Conservation (phyloP, 1,140 invertebrate species). For the Parapsyche elsis region DNA sequence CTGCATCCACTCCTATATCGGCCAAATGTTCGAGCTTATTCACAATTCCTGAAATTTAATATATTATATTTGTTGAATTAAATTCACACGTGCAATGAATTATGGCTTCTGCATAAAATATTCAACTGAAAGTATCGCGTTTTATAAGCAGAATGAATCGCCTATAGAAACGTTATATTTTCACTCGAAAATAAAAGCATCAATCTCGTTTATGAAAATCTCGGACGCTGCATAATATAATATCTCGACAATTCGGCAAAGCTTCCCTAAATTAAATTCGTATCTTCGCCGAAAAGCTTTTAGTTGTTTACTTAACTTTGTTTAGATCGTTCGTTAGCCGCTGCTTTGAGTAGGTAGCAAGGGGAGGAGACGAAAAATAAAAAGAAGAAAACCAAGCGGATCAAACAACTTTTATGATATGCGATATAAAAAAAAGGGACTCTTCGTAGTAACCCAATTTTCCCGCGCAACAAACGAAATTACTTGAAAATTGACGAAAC, state of each 20-base stretch:
- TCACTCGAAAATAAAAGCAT: too few relatives aligned
- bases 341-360: neutral
- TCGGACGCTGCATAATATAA: conserved; percentile 50
- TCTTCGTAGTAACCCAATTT: neutral
- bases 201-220: conserved; percentile 28
- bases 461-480: conserved; percentile 7
- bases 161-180: too few relatives aligned
- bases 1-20: conserved; percentile 70
- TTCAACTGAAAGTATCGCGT: too few relatives aligned
- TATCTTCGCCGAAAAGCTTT: conserved; percentile 17
- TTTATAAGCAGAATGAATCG: too few relatives aligned
- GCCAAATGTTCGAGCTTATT: conserved; percentile 70
- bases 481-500: neutral
- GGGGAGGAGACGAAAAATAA: neutral
- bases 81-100: too few relatives aligned
- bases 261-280: conserved; percentile 4
- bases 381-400: neutral
- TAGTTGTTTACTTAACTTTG: conserved; percentile 18
- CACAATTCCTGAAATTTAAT: conserved; percentile 63
- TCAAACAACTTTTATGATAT: conserved; percentile 22
- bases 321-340: conserved; percentile 7
- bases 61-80: too few relatives aligned
- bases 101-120: too few relatives aligned
- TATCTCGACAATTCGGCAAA: neutral
- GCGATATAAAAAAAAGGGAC: neutral